These are phyloP conservation scores for Littorina saxatilis DNA, from an alignment of 1,140 invertebrate species.

Conservation along the genomic window DNA sequence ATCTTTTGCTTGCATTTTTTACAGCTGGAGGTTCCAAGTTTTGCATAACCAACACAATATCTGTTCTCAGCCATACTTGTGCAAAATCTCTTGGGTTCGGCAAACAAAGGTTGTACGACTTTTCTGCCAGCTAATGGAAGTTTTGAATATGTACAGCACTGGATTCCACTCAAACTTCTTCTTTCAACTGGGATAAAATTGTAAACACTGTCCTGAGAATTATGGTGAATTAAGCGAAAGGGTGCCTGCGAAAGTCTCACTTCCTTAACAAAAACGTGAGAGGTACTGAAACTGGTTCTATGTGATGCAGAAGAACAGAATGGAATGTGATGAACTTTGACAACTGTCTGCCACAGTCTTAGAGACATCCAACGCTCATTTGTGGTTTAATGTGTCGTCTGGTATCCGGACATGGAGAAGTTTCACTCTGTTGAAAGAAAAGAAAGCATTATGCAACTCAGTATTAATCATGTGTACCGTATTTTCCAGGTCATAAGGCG, in stretches of 20 bases:
- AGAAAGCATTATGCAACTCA: no score
- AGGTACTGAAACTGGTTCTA: no score
- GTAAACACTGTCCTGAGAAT: not conserved
- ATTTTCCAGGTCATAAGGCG: no score
- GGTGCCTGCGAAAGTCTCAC: not conserved
- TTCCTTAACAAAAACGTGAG: no score
- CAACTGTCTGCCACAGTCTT: not conserved
- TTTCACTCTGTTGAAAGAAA: no score
- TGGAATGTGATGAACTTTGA: not conserved
- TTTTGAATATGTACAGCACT: not conserved
- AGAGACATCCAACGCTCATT: not conserved
- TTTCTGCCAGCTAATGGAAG: no score
- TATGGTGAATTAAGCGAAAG: no score
- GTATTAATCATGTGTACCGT: no score
- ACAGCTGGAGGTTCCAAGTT: constrained; percentile 87
- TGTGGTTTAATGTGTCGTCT: no score
- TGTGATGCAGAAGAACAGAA: not conserved
- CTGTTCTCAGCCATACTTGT: constrained; percentile 68
- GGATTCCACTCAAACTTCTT: not conserved
- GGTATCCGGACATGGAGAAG: no score
- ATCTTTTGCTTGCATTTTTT: constrained; percentile 91
- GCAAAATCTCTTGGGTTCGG: not conserved
- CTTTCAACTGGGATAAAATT: not conserved
- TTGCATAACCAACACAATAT: constrained; percentile 84
- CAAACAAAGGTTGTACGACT: no score